phyloP scores from a whole-genome alignment of 2,888 invertebrate species.

The Drosophila leonis region DNA sequence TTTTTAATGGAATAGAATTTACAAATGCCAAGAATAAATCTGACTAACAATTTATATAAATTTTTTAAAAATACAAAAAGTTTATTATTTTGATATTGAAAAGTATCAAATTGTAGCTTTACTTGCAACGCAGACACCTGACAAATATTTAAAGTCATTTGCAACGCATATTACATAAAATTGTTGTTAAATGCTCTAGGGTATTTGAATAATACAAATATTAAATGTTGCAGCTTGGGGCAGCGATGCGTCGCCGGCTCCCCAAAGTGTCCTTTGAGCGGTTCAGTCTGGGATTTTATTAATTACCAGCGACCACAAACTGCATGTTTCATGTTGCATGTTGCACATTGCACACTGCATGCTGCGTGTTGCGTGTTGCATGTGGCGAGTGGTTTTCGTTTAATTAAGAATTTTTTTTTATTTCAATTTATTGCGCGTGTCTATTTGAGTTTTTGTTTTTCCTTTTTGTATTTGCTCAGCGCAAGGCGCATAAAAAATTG shows the following conservation, averaged over 20 bases:
- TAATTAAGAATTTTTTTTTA: slow-evolving; percentile 66
- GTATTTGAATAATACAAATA: slow-evolving; percentile 43
- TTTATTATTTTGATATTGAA: too few species aligned
- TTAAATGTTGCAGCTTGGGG: slow-evolving; percentile 47
- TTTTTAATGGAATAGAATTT: too few species aligned
- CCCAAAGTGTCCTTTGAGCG: slow-evolving; percentile 59
- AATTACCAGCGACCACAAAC: slow-evolving; percentile 72
- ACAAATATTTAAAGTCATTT: slow-evolving; percentile 1
- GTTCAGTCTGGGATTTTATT: slow-evolving; percentile 57
- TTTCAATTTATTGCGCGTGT: slow-evolving; percentile 31
- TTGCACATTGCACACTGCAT: slow-evolving; percentile 49
- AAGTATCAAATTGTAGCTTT: too few species aligned
- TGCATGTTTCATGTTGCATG: slow-evolving; percentile 39
- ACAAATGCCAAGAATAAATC: too few species aligned
- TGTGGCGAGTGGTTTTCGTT: slow-evolving; percentile 66
- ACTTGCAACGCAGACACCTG: neutral
- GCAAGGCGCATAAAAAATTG: slow-evolving; percentile 31
- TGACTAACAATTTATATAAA: too few species aligned
- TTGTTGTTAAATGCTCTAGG: slow-evolving; percentile 3
- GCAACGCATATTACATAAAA: neutral
- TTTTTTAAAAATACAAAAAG: too few species aligned
- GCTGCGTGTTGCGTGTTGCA: slow-evolving; percentile 56
- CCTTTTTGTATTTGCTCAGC: slow-evolving; percentile 9
- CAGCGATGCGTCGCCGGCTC: slow-evolving; percentile 22
- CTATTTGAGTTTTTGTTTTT: slow-evolving; percentile 11